Conservation (phyloP, 2,888 invertebrate species). For the Cataglyphis altisquamis region DNA sequence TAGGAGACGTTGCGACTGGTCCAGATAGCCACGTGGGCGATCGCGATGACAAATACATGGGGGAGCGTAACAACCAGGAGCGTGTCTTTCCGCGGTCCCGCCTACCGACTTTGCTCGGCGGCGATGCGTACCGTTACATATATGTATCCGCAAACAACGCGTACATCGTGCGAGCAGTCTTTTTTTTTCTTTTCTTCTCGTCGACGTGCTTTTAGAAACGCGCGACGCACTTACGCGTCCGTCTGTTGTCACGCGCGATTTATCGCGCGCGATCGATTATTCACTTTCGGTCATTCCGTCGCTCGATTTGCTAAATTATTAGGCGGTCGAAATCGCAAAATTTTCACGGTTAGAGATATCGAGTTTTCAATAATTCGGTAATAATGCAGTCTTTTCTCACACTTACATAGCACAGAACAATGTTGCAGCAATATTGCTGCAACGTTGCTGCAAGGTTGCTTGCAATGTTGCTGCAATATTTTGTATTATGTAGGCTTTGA, state of each 20-base stretch:
- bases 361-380: neutral
- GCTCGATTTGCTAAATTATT: conserved; percentile 32
- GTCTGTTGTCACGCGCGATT: conserved; percentile 30
- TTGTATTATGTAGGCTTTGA: too few species aligned
- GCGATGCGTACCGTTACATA: conserved; percentile 76
- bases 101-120: conserved; percentile 79
- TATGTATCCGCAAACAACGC: conserved; percentile 65
- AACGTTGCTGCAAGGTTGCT: too few species aligned
- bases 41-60: conserved; percentile 78
- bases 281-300: neutral
- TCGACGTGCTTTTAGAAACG: conserved; percentile 27
- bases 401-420: too few species aligned
- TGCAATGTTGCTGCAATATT: too few species aligned
- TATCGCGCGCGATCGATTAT: conserved; percentile 40
- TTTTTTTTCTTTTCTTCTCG: conserved; percentile 33
- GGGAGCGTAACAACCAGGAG: conserved; percentile 73
- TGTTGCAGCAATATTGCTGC: too few species aligned
- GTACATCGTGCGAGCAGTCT: conserved; percentile 73
- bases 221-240: neutral
- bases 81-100: conserved; percentile 76
- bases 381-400: too few species aligned
- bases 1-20: conserved; percentile 26
- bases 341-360: neutral
- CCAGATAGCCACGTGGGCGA: conserved; percentile 70
- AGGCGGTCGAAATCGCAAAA: neutral